Conservation (phyloP, 2,888 invertebrate genomes). For the Chloromyia formosa region DNA sequence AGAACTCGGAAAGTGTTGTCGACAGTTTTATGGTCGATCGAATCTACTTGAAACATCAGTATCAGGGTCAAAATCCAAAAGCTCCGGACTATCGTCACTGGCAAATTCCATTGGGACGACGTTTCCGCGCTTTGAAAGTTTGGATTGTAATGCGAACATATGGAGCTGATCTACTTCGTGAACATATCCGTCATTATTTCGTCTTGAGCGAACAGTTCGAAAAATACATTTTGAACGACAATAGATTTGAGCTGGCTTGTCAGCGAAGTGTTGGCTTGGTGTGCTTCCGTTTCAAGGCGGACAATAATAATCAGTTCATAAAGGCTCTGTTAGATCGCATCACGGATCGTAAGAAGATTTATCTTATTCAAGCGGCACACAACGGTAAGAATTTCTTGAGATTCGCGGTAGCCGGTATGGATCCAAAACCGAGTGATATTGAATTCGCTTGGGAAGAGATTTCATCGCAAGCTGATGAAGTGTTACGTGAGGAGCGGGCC, state of each 20-base stretch:
- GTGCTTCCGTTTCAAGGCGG: conserved; percentile 85
- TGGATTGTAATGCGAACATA: conserved; percentile 90
- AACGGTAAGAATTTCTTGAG: conserved; percentile 76
- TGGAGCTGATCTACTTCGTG: conserved; percentile 82
- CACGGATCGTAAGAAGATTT: conserved; percentile 79
- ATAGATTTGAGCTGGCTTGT: conserved; percentile 80
- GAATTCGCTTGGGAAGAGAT: conserved; percentile 78
- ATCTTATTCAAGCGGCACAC: conserved; percentile 80
- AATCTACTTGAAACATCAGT: conserved; percentile 82
- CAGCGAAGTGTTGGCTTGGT: conserved; percentile 83
- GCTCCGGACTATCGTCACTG: conserved; percentile 76
- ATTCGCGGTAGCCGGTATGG: conserved; percentile 82
- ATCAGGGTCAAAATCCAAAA: conserved; percentile 70
- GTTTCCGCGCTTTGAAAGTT: conserved; percentile 90
- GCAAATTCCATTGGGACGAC: conserved; percentile 84
- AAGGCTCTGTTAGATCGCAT: conserved; percentile 76
- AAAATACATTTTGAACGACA: conserved; percentile 73
- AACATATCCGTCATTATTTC: conserved; percentile 79
- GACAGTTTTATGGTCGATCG: conserved; percentile 92
- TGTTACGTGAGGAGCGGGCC: conserved; percentile 62
- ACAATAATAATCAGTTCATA: conserved; percentile 70
- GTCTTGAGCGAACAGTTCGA: conserved; percentile 82
- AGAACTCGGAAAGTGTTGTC: conserved; percentile 80
- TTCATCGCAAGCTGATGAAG: conserved; percentile 70
- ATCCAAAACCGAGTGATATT: conserved; percentile 76